Evolutionary conservation across 1,140 invertebrate species (phyloP).

Genomic region (Scaptomyza pallida): DNA sequence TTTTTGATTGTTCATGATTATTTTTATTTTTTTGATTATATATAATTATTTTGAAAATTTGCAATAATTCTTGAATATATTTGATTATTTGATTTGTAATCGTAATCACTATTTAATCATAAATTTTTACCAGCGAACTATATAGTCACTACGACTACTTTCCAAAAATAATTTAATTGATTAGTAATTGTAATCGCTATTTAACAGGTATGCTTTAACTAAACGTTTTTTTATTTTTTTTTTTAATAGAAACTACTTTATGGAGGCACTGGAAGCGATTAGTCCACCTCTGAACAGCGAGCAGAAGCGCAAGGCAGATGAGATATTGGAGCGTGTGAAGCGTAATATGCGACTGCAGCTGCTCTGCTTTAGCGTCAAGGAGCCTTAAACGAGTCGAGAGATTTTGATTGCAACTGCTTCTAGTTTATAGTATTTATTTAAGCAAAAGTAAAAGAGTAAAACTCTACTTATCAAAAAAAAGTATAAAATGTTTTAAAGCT

Average conservation of each 20-base stretch:
- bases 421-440: slow-evolving; percentile 13
- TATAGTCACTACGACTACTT: too few relatives aligned
- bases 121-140: too few relatives aligned
- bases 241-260: slow-evolving; percentile 70
- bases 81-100: too few relatives aligned
- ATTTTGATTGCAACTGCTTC: neutral
- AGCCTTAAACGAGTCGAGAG: slow-evolving; percentile 52
- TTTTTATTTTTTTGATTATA: too few relatives aligned
- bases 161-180: too few relatives aligned
- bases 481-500: slow-evolving; percentile 2
- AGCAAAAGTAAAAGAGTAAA: slow-evolving; percentile 14
- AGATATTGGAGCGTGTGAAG: slow-evolving; percentile 79
- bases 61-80: too few relatives aligned
- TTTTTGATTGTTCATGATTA: too few relatives aligned
- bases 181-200: too few relatives aligned
- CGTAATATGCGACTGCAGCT: slow-evolving; percentile 83
- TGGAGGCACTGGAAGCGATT: slow-evolving; percentile 83
- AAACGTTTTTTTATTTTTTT: neutral
- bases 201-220: too few relatives aligned
- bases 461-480: neutral
- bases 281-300: slow-evolving; percentile 72
- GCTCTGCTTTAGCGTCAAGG: slow-evolving; percentile 79
- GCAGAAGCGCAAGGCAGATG: slow-evolving; percentile 77
- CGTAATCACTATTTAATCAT: too few relatives aligned
- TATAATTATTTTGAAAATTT: too few relatives aligned